Evolutionary conservation across 2,113 vertebrate species (phyloP), one percentile per base, ranked within the genome.

Genomic region (Archilochus colubris): DNA sequence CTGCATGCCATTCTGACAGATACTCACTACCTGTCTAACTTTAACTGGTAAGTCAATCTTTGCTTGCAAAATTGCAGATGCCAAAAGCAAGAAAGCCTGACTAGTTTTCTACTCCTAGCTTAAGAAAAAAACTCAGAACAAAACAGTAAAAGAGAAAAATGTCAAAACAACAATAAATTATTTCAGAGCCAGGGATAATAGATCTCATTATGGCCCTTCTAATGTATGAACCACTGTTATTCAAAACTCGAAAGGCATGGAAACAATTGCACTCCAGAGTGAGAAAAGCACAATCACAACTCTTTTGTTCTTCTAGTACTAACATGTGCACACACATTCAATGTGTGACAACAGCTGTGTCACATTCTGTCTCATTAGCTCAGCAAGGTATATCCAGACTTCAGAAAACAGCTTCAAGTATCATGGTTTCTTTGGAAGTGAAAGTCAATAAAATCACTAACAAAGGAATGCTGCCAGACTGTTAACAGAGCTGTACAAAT

Each of bases 371-470:
- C 36, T 59, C n/a, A 2, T 44, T 31, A 36, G 55, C 54, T 61
- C 36, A 38, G 19, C 66, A 75, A 93, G 88, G 83, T 92, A 88
- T 6, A 54, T 2, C 43, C 72, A 66, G 79, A 25, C 68, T 80
- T 48, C 54, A 83, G 55, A 57, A 36, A 88, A 58, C 55, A 92
- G 88, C 79, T 81, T 48, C 69, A 67, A 93, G 69, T 80, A 77
- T 78, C 83, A 44, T 38, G 76, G 72, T 54, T 80, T 21, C 88
- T 88, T 88, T 91, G 89, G 76, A 88, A 94, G 61, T 25, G 72
- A 95, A 84, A 93, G n/a, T 88, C 87, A 88, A 75, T 89, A 83
- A 94, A 93, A 94, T 84, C 40, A 70, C 80, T 86, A 75, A 81
- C 86, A 80, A 58, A 92, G 53, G 92, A 95, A 90, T 80, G 66